phyloP scores from a whole-genome alignment of 2,888 invertebrate genomes.

The Dasypolia templi region DNA sequence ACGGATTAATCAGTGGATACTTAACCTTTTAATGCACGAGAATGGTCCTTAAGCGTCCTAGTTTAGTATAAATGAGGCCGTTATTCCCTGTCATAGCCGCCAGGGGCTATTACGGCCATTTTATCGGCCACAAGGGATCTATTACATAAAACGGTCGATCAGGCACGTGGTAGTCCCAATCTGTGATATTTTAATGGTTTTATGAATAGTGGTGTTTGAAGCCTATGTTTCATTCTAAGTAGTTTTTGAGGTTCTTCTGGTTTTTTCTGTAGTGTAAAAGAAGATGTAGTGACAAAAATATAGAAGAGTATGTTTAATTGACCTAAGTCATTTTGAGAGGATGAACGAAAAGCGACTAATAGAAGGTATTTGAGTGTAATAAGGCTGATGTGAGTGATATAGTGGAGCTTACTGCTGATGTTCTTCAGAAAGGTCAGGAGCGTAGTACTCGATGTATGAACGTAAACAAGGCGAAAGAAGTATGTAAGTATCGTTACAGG shows the following conservation, averaged over 20 bases:
- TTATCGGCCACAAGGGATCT: constrained; percentile 56
- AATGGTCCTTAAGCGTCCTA: constrained; percentile 53
- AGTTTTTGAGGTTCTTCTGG: neutral
- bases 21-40: constrained; percentile 49
- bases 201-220: constrained; percentile 39
- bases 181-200: constrained; percentile 56
- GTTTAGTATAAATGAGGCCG: constrained; percentile 56
- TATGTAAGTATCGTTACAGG: too few relatives aligned
- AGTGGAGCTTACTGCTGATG: too few relatives aligned
- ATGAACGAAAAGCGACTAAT: too few relatives aligned
- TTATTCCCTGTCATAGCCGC: constrained; percentile 50
- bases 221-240: neutral
- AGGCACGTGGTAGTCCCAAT: constrained; percentile 36
- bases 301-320: too few relatives aligned
- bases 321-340: too few relatives aligned
- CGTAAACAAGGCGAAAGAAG: too few relatives aligned
- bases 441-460: too few relatives aligned
- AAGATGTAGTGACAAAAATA: too few relatives aligned
- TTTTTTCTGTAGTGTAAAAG: neutral
- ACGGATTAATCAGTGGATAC: constrained; percentile 46
- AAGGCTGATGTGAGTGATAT: too few relatives aligned
- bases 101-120: constrained; percentile 56
- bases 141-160: constrained; percentile 63
- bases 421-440: too few relatives aligned
- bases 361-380: too few relatives aligned